Conservation (phyloP, 1,140 invertebrate species). For the Diorhabda sublineata region DNA sequence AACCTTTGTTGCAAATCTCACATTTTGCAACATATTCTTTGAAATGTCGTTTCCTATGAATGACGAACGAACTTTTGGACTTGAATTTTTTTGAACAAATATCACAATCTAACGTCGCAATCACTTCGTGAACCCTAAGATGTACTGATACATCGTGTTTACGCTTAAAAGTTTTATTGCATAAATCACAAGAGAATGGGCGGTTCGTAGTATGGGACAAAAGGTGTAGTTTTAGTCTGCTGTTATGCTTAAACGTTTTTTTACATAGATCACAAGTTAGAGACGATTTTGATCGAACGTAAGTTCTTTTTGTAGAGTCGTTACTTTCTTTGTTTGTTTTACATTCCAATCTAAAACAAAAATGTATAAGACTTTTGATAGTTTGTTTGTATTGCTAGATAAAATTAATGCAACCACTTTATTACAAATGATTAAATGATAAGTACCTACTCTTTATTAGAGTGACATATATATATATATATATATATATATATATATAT, state of each 20-base stretch:
- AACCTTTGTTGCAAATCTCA: conserved; percentile 31
- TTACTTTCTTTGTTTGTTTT: conserved; percentile 28
- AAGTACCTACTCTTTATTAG: too few species aligned
- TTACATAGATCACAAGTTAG: conserved; percentile 13
- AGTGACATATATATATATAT: too few species aligned
- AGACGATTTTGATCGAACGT: conserved; percentile 72
- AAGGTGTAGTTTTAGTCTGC: conserved; percentile 22
- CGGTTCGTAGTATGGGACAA: conserved; percentile 18
- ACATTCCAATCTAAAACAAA: background rate
- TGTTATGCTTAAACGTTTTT: conserved; percentile 20
- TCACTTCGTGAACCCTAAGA: conserved; percentile 23
- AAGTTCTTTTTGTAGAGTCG: conserved; percentile 44
- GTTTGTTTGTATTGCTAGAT: too few species aligned
- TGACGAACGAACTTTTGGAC: conserved; percentile 59
- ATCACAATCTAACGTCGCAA: conserved; percentile 37
- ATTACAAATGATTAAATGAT: too few species aligned
- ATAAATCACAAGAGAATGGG: conserved; percentile 30
- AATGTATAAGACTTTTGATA: too few species aligned
- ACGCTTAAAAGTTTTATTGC: conserved; percentile 36
- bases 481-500: too few species aligned
- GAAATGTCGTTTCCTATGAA: conserved; percentile 60
- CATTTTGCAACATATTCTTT: conserved; percentile 46
- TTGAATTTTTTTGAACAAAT: conserved; percentile 58
- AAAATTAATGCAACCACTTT: too few species aligned
- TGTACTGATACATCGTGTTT: conserved; percentile 28